Evolutionary conservation across 2,113 vertebrate genomes (phyloP).

Genomic region (Alectura lathami): DNA sequence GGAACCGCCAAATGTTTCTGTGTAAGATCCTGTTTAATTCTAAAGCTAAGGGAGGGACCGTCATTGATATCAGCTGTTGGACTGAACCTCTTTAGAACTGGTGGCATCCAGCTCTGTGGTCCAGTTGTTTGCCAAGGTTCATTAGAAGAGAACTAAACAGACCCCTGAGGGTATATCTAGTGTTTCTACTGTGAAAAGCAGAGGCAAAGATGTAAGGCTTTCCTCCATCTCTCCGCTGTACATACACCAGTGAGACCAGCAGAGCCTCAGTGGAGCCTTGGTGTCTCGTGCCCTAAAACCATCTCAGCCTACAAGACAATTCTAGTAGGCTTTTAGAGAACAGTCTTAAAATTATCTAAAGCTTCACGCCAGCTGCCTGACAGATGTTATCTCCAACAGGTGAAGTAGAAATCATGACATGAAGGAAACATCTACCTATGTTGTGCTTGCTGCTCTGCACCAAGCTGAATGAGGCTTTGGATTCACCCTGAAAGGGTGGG

Average conservation of each 20-base stretch:
- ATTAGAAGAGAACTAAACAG: background rate
- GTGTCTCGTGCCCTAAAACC: background rate
- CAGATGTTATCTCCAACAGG: background rate
- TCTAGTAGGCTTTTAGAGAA: background rate
- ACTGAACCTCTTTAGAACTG: background rate
- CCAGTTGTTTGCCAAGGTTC: background rate
- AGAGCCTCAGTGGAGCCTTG: background rate
- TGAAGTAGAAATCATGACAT: background rate
- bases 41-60: background rate
- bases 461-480: background rate
- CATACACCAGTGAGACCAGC: fast-evolving
- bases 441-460: background rate
- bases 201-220: background rate
- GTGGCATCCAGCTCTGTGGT: background rate
- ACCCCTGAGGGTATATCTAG: background rate
- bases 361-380: background rate
- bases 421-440: background rate
- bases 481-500: background rate
- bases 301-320: background rate
- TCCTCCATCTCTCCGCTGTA: background rate
- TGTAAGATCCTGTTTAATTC: background rate
- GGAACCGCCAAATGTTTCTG: background rate
- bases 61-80: background rate
- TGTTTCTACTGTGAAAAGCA: background rate
- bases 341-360: background rate